Evolutionary conservation across 1,140 invertebrate genomes (phyloP).

Genomic region (Drosophila arawakana): DNA sequence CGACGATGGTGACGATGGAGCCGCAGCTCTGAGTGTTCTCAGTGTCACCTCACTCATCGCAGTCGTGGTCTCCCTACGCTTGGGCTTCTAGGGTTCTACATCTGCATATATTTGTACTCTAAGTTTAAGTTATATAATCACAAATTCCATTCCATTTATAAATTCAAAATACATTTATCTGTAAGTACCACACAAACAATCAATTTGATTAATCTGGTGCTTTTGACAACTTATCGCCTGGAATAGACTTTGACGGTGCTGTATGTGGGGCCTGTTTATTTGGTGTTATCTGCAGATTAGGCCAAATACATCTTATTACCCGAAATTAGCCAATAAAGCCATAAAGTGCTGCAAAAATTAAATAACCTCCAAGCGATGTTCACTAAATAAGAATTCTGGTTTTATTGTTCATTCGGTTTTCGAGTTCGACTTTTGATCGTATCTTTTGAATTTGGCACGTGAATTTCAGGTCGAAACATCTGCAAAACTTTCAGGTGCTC

Average conservation of each 20-base stretch:
- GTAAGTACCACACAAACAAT: conserved; percentile 40
- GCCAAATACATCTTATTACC: conserved; percentile 7
- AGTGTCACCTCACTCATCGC: conserved; percentile 54
- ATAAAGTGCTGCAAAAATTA: conserved; percentile 26
- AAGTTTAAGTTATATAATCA: conserved; percentile 63
- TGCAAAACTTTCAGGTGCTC: conserved; percentile 1
- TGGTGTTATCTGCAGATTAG: conserved; percentile 43
- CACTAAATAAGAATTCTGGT: not conserved
- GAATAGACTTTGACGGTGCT: conserved; percentile 39
- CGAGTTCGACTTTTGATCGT: conserved; percentile 5
- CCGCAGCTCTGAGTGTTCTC: conserved; percentile 49
- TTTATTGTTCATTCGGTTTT: conserved; percentile 11
- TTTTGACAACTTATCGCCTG: conserved; percentile 35
- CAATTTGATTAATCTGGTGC: conserved; percentile 40
- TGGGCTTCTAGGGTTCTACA: conserved; percentile 41
- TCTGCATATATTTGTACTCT: conserved; percentile 6
- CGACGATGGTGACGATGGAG: conserved; percentile 38
- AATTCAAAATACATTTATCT: conserved; percentile 52
- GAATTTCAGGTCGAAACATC: conserved; percentile 21
- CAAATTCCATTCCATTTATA: conserved; percentile 52
- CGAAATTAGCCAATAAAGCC: conserved; percentile 52
- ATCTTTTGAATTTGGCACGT: conserved; percentile 30
- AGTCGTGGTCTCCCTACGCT: conserved; percentile 46
- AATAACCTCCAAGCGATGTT: not conserved
- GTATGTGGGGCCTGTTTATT: conserved; percentile 28